Evolutionary conservation across 2,888 invertebrate species (phyloP).

Genomic region (Linnaemya vulpina): DNA sequence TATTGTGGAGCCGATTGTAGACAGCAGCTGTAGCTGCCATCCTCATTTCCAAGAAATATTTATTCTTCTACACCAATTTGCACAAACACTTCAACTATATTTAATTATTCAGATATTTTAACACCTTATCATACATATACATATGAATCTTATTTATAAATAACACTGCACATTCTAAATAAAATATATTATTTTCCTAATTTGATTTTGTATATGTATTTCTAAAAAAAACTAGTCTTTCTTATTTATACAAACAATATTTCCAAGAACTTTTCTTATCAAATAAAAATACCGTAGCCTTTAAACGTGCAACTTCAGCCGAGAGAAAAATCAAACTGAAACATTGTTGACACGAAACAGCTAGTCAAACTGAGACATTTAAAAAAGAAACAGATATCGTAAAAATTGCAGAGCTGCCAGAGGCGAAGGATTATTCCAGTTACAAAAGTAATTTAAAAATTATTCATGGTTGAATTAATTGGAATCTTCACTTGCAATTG

Average conservation of each 20-base stretch:
- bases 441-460: too few relatives aligned
- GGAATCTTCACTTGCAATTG: too few relatives aligned
- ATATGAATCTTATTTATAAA: background rate
- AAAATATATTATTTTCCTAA: background rate
- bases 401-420: background rate
- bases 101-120: conserved; percentile 4
- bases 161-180: conserved; percentile 25
- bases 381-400: background rate
- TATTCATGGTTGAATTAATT: too few relatives aligned
- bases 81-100: conserved; percentile 54
- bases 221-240: conserved; percentile 35
- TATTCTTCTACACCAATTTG: conserved; percentile 49
- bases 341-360: conserved; percentile 2
- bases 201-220: background rate
- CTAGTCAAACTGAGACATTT: background rate
- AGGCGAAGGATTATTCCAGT: background rate
- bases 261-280: conserved; percentile 34
- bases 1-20: conserved; percentile 80
- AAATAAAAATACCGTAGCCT: background rate
- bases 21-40: conserved; percentile 80
- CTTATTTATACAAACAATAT: conserved; percentile 33
- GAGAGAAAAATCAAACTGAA: conserved; percentile 56
- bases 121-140: background rate
- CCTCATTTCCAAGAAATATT: conserved; percentile 67
- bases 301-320: background rate